Percentiles rank a stretch among this genome's conserved stretches.
These are phyloP conservation scores for Phalacrocorax pelagicus DNA, from an alignment of 2,113 vertebrate species.

Conservation along the genomic window DNA sequence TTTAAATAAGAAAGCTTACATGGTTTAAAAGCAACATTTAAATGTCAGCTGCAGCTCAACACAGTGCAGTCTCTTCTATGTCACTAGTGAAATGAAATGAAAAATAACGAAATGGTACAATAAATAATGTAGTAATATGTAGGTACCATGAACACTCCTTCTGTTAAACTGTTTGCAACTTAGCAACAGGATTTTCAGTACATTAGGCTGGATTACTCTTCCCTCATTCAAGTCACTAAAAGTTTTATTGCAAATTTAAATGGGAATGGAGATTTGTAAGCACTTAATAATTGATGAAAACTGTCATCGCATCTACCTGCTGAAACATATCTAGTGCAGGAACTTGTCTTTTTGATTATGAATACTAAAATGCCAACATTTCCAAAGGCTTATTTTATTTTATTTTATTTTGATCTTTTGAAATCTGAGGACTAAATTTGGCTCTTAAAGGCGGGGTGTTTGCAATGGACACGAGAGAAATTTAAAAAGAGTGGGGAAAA, in stretches of 20 bases:
- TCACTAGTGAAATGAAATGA: not conserved
- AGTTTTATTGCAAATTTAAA: not conserved
- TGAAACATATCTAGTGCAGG: not conserved
- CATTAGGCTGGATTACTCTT: not conserved
- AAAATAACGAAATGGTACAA: not conserved
- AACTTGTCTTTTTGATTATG: not conserved
- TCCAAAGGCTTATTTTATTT: not conserved
- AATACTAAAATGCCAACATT: not conserved
- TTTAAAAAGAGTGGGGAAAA: not conserved
- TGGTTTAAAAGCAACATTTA: not conserved
- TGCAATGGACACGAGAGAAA: not conserved
- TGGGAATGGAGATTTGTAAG: not conserved
- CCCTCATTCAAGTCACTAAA: not conserved
- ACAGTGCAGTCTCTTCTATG: not conserved
- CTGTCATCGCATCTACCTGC: not conserved
- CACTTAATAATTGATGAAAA: not conserved
- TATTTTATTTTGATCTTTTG: not conserved
- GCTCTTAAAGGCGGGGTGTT: not conserved
- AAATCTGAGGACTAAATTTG: not conserved
- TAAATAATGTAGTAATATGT: not conserved
- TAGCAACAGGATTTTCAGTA: slow-evolving; percentile 2
- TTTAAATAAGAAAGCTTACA: not conserved
- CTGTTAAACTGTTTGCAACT: not conserved
- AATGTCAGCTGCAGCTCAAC: not conserved
- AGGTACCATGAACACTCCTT: not conserved